phyloP scores from a whole-genome alignment of 2,888 invertebrate species.

The Epicampocera succincta region DNA sequence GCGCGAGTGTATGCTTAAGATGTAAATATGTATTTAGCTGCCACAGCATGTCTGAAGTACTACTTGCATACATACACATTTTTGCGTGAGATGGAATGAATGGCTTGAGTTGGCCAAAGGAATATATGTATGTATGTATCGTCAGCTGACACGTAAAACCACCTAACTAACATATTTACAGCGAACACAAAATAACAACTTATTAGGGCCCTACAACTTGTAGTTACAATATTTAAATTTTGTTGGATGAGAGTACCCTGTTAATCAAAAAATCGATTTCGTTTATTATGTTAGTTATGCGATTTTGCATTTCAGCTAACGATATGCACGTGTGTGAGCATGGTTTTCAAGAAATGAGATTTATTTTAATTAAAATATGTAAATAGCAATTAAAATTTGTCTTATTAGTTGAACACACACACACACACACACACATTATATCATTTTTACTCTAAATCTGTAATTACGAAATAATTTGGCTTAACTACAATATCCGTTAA shows the following conservation, averaged over 20 bases:
- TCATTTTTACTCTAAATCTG: not conserved
- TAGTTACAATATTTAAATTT: too few relatives aligned
- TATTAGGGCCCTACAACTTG: too few relatives aligned
- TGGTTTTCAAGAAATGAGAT: conserved; percentile 33
- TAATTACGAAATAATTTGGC: conserved; percentile 12
- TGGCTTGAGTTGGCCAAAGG: conserved; percentile 33
- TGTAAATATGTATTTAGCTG: conserved; percentile 30
- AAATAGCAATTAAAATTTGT: conserved; percentile 49
- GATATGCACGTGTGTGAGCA: not conserved
- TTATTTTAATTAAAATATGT: conserved; percentile 55
- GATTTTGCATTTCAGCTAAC: too few relatives aligned
- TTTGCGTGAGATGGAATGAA: conserved; percentile 38
- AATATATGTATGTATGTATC: not conserved
- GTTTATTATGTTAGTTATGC: too few relatives aligned
- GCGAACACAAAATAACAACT: too few relatives aligned
- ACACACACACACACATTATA: too few relatives aligned
- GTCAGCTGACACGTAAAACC: too few relatives aligned
- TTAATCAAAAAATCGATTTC: too few relatives aligned
- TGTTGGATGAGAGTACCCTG: too few relatives aligned
- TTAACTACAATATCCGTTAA: not conserved
- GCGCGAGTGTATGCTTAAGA: conserved; percentile 42
- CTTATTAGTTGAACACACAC: not conserved
- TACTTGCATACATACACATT: too few relatives aligned
- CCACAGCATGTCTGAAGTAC: conserved; percentile 19
- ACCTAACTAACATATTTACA: too few relatives aligned